Conservation (phyloP, 2,888 invertebrate species). For the Poecilus cupreus region DNA sequence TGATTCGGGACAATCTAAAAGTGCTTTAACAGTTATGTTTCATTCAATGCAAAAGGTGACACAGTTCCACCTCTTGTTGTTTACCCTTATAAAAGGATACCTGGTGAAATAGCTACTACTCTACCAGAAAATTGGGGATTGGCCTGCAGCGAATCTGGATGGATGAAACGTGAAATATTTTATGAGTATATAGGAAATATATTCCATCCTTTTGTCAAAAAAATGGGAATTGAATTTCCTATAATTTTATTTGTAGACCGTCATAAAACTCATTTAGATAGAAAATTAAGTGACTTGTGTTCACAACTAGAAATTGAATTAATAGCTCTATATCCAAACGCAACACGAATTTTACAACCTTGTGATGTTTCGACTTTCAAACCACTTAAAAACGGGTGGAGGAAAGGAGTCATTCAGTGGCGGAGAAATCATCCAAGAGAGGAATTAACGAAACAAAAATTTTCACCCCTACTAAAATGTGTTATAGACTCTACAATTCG, state of each 20-base stretch:
- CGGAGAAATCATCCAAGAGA: conserved; percentile 62
- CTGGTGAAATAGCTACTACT: conserved; percentile 61
- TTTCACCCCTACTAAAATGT: conserved; percentile 63
- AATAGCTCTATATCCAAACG: conserved; percentile 65
- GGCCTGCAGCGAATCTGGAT: conserved; percentile 22
- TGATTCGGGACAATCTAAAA: conserved; percentile 62
- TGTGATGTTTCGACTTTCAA: conserved; percentile 64
- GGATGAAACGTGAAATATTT: conserved; percentile 59
- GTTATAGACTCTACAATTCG: conserved; percentile 52
- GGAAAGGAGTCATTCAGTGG: conserved; percentile 62
- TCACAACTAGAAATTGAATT: conserved; percentile 64
- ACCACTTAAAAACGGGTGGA: conserved; percentile 63
- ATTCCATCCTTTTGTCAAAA: neutral
- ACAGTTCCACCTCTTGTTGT: conserved; percentile 63
- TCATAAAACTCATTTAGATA: conserved; percentile 23
- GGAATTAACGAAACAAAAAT: conserved; percentile 63
- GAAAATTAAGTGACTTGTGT: conserved; percentile 63
- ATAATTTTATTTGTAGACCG: neutral
- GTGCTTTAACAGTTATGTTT: conserved; percentile 64
- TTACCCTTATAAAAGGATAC: conserved; percentile 64
- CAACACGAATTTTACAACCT: conserved; percentile 65
- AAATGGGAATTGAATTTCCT: neutral
- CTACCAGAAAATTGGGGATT: neutral
- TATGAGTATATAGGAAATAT: conserved; percentile 57
- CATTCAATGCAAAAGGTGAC: conserved; percentile 62